These are phyloP conservation scores for Tridacna gigas DNA, from an alignment of 2,888 invertebrate genomes.

Conservation along the genomic window DNA sequence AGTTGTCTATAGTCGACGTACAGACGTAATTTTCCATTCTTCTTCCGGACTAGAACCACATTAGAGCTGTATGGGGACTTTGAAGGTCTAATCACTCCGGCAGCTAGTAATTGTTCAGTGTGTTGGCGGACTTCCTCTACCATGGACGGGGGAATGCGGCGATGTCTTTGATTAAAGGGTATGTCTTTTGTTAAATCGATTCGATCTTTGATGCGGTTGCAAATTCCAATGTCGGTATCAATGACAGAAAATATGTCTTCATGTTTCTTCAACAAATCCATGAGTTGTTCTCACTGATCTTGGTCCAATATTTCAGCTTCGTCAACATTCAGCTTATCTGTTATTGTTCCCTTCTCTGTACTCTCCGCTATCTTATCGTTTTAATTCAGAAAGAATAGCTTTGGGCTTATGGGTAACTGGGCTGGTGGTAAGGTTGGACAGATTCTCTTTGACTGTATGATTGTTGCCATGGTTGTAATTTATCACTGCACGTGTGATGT, in stretches of 20 bases:
- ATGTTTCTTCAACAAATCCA: background rate
- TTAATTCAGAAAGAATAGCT: background rate
- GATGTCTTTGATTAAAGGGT: slow-evolving; percentile 5
- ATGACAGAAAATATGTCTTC: background rate
- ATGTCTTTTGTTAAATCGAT: background rate
- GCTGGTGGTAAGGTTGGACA: background rate
- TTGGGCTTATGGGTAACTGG: background rate
- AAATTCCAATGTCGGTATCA: slow-evolving; percentile 12
- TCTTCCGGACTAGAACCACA: background rate
- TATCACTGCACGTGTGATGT: slow-evolving; percentile 31
- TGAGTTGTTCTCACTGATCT: background rate
- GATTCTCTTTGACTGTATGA: background rate
- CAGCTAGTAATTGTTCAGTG: background rate
- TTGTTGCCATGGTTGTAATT: slow-evolving; percentile 1
- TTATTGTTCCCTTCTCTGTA: background rate
- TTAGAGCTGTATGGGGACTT: background rate
- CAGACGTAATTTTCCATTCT: background rate
- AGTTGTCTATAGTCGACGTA: background rate
- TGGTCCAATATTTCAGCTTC: background rate
- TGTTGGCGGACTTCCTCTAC: slow-evolving; percentile 6
- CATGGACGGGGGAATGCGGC: slow-evolving; percentile 4
- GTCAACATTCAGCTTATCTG: background rate
- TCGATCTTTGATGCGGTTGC: background rate
- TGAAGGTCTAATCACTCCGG: background rate
- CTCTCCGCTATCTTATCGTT: background rate